Base-by-base conservation (phyloP, 2,888 invertebrate genomes). In the Orchestes rusci region DNA sequence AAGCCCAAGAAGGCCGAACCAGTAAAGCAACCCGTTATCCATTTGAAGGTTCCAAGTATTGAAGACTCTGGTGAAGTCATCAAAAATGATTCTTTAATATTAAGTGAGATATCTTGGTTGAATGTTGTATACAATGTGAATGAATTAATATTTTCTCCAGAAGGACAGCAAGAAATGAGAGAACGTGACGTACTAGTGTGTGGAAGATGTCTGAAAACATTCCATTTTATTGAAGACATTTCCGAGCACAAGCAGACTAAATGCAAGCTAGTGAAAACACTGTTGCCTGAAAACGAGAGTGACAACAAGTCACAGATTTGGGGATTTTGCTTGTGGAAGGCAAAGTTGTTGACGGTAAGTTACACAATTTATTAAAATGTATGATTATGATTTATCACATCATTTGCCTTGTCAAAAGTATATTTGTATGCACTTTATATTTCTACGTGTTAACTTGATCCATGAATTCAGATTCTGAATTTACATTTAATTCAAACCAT, bases 291-390 rank as follows among this genome's bases (percentile, higher is more conserved):
- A 43, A 70, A 82, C 31, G 67, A 82, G 76, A 77, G 77, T 63
- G 87, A 87, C 65, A 78, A 78, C 45, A 86, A 87, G 66, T 81
- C 87, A 5, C 84, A 87, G 69, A 83, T 88, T 7, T 88, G 89
- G 88, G 88, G 85, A 28, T 89, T 87, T 61, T 70, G 85, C 3
- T 64, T 89, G 30, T 89, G 88, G 88, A 89, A 89, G 60, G 75
- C 74, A 45, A 73, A 76, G 7, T 76, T 79, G 56, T 59, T 72
- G 28, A 48, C 43, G 45, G 51, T 51, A 20, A 35, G 43, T 71
- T 17, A 2, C 13, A 2, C 13, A 31, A 31, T n/a, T n/a, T n/a
- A n/a, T n/a, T n/a, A n/a, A n/a, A n/a, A n/a, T n/a, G n/a, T n/a
- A n/a, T n/a, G n/a, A n/a, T n/a, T n/a, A n/a, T n/a, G n/a, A n/a